Base-by-base conservation (phyloP, 2,888 invertebrate genomes). In the Abrostola tripartita region DNA sequence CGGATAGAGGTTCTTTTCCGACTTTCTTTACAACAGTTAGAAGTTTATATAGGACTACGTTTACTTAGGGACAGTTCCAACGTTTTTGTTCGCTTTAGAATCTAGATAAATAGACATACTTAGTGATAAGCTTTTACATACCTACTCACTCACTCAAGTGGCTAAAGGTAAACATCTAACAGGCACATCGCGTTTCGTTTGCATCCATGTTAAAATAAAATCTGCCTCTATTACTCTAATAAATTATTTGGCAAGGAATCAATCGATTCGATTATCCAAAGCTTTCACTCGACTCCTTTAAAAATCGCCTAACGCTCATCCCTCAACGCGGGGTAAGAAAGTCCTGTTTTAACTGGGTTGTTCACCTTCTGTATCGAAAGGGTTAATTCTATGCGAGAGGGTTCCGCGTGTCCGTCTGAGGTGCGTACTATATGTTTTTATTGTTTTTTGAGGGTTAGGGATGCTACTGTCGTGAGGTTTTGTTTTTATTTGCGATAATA, bases 301-400 rank as follows among this genome's bases (percentile, higher is more conserved):
- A 55, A 65, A 81, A 77, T 72, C 89, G 89, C 87, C 66, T 0
- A 10, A 59, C 65, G 75, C 78, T 71, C 59, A 37, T 84, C 53
- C 74, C 84, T 84, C 76, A 70, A 61, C 53, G 66, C 67, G 57
- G 69, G 66, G 76, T 78, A 85, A 86, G 88, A 84, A 89, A 88
- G 90, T 89, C 88, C 90, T 87, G 78, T 89, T 90, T 88, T 84
- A 88, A 85, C 86, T 85, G 91, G 94, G 93, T 93, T 93, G 92
- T 94, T 94, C 94, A 93, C 93, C 93, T 93, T 84, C 84, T 79
- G 81, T 86, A 90, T 88, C 89, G 89, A 92, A 92, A 93, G 93
- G 93, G 93, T 93, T 92, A 93, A 92, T 91, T 92, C 90, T 89
- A 88, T 72, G 76, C 74, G 73, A 69, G 88, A 91, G 92, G 93